Base-by-base conservation (phyloP, 1,140 invertebrate species). In the Lordiphosa stackelbergi region DNA sequence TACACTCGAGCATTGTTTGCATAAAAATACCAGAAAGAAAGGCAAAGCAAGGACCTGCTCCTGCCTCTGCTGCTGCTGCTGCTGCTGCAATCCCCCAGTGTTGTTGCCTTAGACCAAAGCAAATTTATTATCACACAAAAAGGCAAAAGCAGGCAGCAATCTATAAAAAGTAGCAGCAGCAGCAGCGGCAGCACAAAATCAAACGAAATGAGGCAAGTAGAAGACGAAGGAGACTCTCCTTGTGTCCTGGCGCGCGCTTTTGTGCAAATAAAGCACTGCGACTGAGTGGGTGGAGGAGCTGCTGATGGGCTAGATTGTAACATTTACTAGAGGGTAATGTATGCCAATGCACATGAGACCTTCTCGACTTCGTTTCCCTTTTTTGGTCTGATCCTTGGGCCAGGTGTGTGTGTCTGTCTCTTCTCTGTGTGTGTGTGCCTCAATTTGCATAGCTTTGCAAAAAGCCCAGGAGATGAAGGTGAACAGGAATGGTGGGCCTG, bases 1-100 rank as follows among this genome's bases (percentile, higher is more conserved):
- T 83, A 83, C 77, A 73, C 77, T 83, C 77, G 72, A 83, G 77
- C 51, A 77, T 83, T 83, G 77, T 83, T 83, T 83, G 77, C 77
- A 83, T 83, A 77, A 75, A 81, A 83, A 83, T 81, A 81, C 75
- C 70, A 58, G 71, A 77, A 83, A 72, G 70, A 83, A 75, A 77
- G 77, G 63, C 72, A 83, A 68, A 53, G 68, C 55, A 71, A 68
- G 57, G 69, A 53, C 42, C 55, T 53, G 42, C 53, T 12, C 34
- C 9, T 22, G 37, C 16, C 16, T 16, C 16, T 16, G 16, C 16
- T 16, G 16, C 55, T 53, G 16, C 16, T 16, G 16, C 55, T 53
- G 37, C 45, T 34, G 24, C 58, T 62, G 75, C 68, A 68, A 71
- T 59, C 60, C 69, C 73, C 61, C 28, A 31, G 28, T 56, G 55